A percentile compares a stretch with the other conserved stretches of the same genome.
Evolutionary conservation across 2,797 vertebrate genomes (phyloP).

Genomic region (Acanthurus tractus): DNA sequence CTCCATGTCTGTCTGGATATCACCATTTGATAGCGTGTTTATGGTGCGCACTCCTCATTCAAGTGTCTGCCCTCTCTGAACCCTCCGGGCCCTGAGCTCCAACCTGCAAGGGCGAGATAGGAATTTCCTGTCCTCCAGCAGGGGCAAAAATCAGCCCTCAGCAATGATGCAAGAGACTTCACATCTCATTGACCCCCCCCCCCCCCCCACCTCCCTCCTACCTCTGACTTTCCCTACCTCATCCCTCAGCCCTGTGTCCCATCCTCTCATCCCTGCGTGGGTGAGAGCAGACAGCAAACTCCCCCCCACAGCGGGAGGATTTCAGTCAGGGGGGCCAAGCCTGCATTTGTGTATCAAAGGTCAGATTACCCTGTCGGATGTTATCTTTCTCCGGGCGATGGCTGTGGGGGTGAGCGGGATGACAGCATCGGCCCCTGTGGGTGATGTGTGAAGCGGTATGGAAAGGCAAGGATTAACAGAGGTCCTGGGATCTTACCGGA

Average conservation of each 20-base stretch:
- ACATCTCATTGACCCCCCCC: slow-evolving; percentile 33
- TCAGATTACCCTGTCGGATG: slow-evolving; percentile 87
- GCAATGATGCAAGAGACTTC: slow-evolving; percentile 52
- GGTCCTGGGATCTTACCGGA: slow-evolving; percentile 68
- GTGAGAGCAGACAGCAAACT: slow-evolving; percentile 45
- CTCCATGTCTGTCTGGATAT: slow-evolving; percentile 52
- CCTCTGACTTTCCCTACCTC: slow-evolving; percentile 51
- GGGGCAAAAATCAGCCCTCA: slow-evolving; percentile 45
- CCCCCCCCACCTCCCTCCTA: slow-evolving; percentile 19
- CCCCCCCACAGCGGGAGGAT: slow-evolving; percentile 62
- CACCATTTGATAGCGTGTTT: slow-evolving; percentile 45
- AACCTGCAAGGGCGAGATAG: slow-evolving; percentile 67
- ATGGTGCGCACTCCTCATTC: slow-evolving; percentile 43
- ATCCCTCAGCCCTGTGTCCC: slow-evolving; percentile 41
- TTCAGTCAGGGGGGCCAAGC: slow-evolving; percentile 67
- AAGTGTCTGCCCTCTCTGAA: slow-evolving; percentile 69
- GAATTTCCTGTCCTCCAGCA: slow-evolving; percentile 77
- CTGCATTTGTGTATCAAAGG: slow-evolving; percentile 84
- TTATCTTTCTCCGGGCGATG: slow-evolving; percentile 80
- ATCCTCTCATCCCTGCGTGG: slow-evolving; percentile 45
- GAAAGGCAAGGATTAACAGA: slow-evolving; percentile 80
- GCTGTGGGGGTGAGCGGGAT: slow-evolving; percentile 67
- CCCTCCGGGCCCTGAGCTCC: slow-evolving; percentile 55
- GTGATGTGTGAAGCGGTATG: slow-evolving; percentile 77
- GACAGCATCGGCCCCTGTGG: slow-evolving; percentile 71